Evolutionary conservation across 2,888 invertebrate species (phyloP).

Genomic region (Adelognathus sp.): DNA sequence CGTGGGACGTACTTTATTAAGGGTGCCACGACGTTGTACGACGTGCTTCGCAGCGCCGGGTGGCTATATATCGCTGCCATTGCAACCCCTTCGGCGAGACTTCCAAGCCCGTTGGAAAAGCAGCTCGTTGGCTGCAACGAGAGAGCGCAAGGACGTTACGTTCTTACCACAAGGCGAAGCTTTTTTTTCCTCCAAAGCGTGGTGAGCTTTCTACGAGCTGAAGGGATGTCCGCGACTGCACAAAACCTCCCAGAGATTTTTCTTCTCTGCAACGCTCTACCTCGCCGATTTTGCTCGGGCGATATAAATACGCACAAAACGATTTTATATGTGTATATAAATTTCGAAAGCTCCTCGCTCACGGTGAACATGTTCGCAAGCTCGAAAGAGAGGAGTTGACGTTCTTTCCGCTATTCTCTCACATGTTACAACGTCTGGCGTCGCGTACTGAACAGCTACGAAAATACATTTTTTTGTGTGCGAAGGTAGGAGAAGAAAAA

Average conservation of each 20-base stretch:
- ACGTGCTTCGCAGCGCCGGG: constrained; percentile 16
- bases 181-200: constrained; percentile 15
- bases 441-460: no score
- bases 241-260: neutral
- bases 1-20: constrained; percentile 7
- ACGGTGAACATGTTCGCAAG: no score
- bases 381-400: no score
- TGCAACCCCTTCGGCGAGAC: neutral
- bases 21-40: neutral
- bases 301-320: neutral
- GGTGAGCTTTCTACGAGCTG: constrained; percentile 39
- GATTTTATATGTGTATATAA: neutral
- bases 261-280: neutral
- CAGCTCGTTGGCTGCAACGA: constrained; percentile 20
- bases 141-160: neutral
- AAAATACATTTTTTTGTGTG: constrained; percentile 1
- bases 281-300: neutral
- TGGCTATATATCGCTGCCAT: neutral
- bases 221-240: constrained; percentile 27
- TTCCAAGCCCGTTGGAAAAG: constrained; percentile 38
- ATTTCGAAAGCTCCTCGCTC: no score
- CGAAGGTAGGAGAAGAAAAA: neutral
- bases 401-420: no score
- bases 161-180: constrained; percentile 13
- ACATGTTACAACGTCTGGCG: no score